These are phyloP conservation scores for Piscicola geometra DNA, from an alignment of 2,888 invertebrate species.

Conservation along the genomic window DNA sequence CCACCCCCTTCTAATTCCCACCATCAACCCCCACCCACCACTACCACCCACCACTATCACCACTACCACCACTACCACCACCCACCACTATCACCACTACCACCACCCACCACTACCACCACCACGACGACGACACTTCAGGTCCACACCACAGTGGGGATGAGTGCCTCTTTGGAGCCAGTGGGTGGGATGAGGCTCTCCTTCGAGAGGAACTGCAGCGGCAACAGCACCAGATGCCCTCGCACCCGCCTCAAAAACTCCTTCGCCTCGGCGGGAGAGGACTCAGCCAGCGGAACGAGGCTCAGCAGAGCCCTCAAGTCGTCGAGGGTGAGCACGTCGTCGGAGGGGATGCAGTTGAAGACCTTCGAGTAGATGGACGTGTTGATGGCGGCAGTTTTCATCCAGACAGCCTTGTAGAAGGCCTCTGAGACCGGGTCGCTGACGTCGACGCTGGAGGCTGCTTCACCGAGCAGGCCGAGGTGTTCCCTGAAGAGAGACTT, in stretches of 20 bases:
- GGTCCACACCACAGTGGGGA: constrained; percentile 89
- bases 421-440: constrained; percentile 74
- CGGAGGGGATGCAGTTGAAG: constrained; percentile 83
- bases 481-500: constrained; percentile 83
- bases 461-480: constrained; percentile 66
- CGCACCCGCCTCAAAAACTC: constrained; percentile 64
- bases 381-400: constrained; percentile 72
- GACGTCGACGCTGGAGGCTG: constrained; percentile 60
- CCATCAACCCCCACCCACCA: not conserved
- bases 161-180: constrained; percentile 80
- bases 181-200: constrained; percentile 75
- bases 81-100: not conserved
- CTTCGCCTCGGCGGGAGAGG: constrained; percentile 67
- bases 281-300: constrained; percentile 67
- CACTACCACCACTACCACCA: not conserved
- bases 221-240: constrained; percentile 83
- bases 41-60: not conserved
- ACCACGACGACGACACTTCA: constrained; percentile 55
- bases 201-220: constrained; percentile 79
- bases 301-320: constrained; percentile 70
- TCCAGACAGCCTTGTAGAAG: constrained; percentile 82
- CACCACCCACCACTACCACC: not conserved
- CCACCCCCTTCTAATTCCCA: not conserved
- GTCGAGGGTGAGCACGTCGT: constrained; percentile 70
- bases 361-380: constrained; percentile 86